Evolutionary conservation across 2,797 vertebrate species (phyloP).

Genomic region (Mormyrus hasselquistii): DNA sequence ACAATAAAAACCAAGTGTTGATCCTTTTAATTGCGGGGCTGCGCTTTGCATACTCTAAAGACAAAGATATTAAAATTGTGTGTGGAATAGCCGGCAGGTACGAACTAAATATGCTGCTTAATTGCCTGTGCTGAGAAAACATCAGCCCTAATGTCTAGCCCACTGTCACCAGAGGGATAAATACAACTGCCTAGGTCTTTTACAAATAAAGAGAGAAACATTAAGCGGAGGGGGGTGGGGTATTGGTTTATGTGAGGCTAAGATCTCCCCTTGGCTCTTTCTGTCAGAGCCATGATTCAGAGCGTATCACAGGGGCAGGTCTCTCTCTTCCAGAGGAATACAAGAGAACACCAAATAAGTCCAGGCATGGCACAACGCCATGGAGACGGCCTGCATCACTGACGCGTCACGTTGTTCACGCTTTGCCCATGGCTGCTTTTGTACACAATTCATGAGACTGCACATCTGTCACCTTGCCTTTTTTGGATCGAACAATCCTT

Average conservation of each 20-base stretch:
- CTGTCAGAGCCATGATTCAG: background rate
- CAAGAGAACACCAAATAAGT: background rate
- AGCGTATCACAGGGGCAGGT: background rate
- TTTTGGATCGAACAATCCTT: background rate
- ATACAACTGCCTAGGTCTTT: conserved; percentile 16
- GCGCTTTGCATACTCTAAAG: conserved; percentile 23
- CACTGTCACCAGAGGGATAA: conserved; percentile 28
- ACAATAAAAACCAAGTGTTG: conserved; percentile 29
- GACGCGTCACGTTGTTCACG: background rate
- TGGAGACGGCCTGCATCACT: background rate
- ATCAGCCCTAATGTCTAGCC: conserved; percentile 22
- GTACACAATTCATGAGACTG: background rate
- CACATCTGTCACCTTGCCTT: background rate
- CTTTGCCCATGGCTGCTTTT: background rate
- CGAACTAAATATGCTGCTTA: conserved; percentile 21
- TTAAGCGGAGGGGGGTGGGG: background rate
- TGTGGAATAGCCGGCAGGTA: conserved; percentile 27
- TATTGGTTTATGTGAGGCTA: background rate
- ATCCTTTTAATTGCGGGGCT: conserved; percentile 27
- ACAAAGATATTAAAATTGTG: conserved; percentile 28
- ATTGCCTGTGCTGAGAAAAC: conserved; percentile 24
- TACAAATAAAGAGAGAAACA: background rate
- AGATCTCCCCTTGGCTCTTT: conserved; percentile 8
- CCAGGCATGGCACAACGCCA: background rate
- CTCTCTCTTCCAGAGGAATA: background rate